Evolutionary conservation across 2,113 vertebrate genomes (phyloP), one percentile per base, ranked within the genome.

Genomic region (Scolopax mira): DNA sequence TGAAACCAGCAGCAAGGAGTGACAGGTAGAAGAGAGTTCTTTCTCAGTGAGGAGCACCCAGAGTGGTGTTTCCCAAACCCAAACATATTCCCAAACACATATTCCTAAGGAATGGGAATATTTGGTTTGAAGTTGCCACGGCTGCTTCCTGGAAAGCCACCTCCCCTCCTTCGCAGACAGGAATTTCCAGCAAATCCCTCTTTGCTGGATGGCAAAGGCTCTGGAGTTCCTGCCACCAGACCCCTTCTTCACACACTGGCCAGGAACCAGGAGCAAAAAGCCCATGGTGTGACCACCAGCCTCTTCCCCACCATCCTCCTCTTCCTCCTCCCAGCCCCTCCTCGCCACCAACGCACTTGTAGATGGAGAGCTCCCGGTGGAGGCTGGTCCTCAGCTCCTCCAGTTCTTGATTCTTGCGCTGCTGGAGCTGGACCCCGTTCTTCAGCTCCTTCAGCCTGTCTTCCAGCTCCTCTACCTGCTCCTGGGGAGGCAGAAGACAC

Each of bases 361-460:
- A 99, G 67, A 98, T 97, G 74, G 98, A 95, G 27, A 99, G 97
- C 85, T 99, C 98, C 57, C 97, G 95, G 23, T 98, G 95, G 8
- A 99, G 98, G 72, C 96, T 98, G 89, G 97, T 98, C 96, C 98
- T 98, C 88, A 99, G 84, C 66, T 98, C 98, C 83, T 99, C 98
- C 85, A 99, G 97, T 71, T 99, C 98, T 88, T 98, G 98, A 61
- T 98, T 99, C 97, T 99, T 99, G 96, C 97, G 98, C 74, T 98
- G 98, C 96, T 99, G 99, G 73, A 99, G 97, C 77, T 98, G 98
- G 1, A 99, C 97, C 39, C 98, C 98, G 0, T 97, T 99, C 96
- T 98, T 99, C 88, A 99, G 95, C 79, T 98, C 98, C 88, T 98
- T 97, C 88, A 98, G 97, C 64, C 95, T 98, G 88, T 99, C 98